Conservation (phyloP, 2,888 invertebrate genomes). For the Ypsolopha sequella region DNA sequence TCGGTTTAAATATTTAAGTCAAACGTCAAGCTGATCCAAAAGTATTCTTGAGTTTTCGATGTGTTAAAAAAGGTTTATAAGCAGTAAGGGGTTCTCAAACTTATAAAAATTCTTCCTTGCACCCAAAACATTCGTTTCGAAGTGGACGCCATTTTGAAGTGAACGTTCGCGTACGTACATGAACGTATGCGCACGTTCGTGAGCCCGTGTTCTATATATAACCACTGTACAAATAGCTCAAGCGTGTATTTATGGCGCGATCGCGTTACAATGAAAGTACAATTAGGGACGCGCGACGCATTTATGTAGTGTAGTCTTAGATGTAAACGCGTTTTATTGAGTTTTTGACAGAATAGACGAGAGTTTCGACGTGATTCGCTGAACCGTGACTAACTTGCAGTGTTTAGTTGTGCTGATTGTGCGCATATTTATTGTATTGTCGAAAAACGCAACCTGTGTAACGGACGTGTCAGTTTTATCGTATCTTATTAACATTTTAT, state of each 20-base stretch:
- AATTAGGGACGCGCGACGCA: conserved; percentile 16
- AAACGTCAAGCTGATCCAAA: too few relatives aligned
- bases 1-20: too few relatives aligned
- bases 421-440: conserved; percentile 6
- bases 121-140: too few relatives aligned
- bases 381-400: background rate
- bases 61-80: too few relatives aligned
- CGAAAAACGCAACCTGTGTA: background rate
- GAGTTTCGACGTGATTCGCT: background rate
- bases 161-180: too few relatives aligned
- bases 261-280: conserved; percentile 20
- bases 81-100: too few relatives aligned
- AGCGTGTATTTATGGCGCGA: conserved; percentile 10
- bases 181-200: too few relatives aligned
- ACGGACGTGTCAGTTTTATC: background rate
- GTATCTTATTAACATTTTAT: conserved; percentile 15
- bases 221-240: conserved; percentile 14
- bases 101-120: too few relatives aligned
- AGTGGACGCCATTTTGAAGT: too few relatives aligned
- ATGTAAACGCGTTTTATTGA: background rate
- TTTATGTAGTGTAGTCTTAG: conserved; percentile 9
- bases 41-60: too few relatives aligned
- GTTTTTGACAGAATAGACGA: background rate
- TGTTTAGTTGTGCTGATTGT: background rate
- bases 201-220: background rate